Percentiles rank a stretch among this genome's conserved stretches.
Conservation (phyloP, 2,113 vertebrate species). For the Pipra filicauda region DNA sequence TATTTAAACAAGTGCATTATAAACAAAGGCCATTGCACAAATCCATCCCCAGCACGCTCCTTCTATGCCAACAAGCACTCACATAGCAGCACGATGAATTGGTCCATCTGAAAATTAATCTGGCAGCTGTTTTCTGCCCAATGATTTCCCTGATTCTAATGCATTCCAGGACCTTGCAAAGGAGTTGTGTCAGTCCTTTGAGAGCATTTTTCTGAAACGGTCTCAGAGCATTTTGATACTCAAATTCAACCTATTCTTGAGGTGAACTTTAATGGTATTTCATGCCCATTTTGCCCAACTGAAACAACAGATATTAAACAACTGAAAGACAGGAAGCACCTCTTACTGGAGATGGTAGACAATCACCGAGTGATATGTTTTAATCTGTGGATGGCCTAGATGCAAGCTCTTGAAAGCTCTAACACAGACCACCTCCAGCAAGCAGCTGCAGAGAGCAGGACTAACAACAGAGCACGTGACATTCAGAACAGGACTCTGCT, state of each 20-base stretch:
- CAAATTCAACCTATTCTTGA: background rate
- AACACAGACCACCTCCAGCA: background rate
- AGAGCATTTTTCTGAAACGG: background rate
- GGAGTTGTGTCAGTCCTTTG: background rate
- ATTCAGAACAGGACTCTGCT: background rate
- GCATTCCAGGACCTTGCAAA: background rate
- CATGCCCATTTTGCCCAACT: background rate
- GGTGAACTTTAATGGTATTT: background rate
- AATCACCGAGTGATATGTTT: background rate
- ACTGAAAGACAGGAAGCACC: background rate
- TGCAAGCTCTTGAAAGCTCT: background rate
- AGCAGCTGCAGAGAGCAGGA: background rate
- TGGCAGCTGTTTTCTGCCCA: background rate
- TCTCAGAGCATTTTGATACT: background rate
- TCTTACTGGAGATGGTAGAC: background rate
- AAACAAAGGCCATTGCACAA: background rate
- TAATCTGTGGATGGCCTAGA: background rate
- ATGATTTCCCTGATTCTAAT: background rate
- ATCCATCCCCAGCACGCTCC: background rate
- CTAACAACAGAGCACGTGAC: background rate
- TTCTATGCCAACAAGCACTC: background rate
- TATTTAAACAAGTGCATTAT: background rate
- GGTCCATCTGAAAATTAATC: background rate
- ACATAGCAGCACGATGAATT: rapidly evolving
- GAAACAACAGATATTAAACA: background rate